Base-by-base conservation (phyloP, 1,140 invertebrate species). In the Bombus ignitus region DNA sequence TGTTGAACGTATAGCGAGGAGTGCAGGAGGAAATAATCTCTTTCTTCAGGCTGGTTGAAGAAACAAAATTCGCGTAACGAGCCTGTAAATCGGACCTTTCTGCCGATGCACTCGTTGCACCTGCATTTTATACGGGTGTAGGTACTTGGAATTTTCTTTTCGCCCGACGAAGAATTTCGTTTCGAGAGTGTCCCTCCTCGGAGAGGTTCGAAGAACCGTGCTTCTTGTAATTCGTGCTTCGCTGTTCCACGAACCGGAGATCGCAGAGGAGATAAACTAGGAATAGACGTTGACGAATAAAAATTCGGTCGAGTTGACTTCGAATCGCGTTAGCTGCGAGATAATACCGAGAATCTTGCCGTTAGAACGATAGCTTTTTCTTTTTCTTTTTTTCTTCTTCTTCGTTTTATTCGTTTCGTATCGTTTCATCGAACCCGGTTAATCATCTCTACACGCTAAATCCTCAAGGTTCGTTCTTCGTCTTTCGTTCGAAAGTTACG, bases 271-370 rank as follows among this genome's bases (percentile, higher is more conserved):
- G 77, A 47, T 47, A 37, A 79, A 28, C 42, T n/a, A 66, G n/a
- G n/a, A 76, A 28, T 12, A 66, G 6, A 79, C 35, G 62, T 68
- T 28, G 77, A 78, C 22, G 76, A 78, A 65, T 65, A 65, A 37
- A 62, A 68, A 47, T 37, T 66, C 62, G 35, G 22, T 47, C 2
- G 22, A n/a, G 59, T 9, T 18, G 59, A 65, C n/a, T 25, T 35
- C 8, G 76, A 78, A 42, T 65, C n/a, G 59, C 42, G 18, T 65
- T 18, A 78, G 37, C 39, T 2, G 59, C 10, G 18, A 44, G 32
- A 35, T 15, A 65, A 65, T 25, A 13, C 59, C 59, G 28, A 65
- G 39, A 65, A 28, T 12, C 9, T n/a, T 13, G 25, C 44, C 44
- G 25, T 35, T 35, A 2, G 5, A n/a, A 71, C n/a, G 15, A 10